Evolutionary conservation across 1,140 invertebrate species (phyloP).

Genomic region (Drosophila repleta): DNA sequence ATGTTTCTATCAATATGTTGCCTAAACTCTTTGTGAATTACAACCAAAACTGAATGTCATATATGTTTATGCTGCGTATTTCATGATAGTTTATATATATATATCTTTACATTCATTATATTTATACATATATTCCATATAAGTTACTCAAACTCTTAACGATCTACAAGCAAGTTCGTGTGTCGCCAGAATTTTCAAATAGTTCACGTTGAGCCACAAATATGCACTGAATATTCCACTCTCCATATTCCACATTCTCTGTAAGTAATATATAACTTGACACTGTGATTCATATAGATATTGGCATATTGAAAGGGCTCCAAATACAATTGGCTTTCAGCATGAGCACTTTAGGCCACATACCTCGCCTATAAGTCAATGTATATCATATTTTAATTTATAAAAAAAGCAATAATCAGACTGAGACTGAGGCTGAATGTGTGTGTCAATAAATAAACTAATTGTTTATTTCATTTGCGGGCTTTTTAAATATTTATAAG

Average conservation of each 20-base stretch:
- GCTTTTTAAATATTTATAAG: slow-evolving; percentile 57
- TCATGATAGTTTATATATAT: too few relatives aligned
- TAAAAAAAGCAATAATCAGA: neutral
- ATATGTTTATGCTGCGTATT: too few relatives aligned
- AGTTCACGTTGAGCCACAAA: neutral
- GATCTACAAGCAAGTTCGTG: too few relatives aligned
- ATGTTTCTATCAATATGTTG: too few relatives aligned
- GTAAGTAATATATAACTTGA: slow-evolving; percentile 1
- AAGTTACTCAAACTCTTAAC: too few relatives aligned
- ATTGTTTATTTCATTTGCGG: slow-evolving; percentile 54
- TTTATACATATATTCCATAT: too few relatives aligned
- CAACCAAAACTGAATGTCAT: neutral
- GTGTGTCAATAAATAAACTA: slow-evolving; percentile 56
- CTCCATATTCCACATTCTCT: neutral
- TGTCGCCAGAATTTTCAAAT: slow-evolving; percentile 8
- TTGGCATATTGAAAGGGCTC: slow-evolving; percentile 25
- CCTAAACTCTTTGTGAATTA: neutral
- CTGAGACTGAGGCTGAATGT: neutral
- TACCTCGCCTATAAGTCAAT: slow-evolving; percentile 28
- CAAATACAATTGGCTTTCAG: slow-evolving; percentile 32
- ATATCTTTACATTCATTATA: too few relatives aligned
- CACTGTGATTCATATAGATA: slow-evolving; percentile 12
- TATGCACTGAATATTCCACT: slow-evolving; percentile 1
- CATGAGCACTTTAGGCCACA: slow-evolving; percentile 30
- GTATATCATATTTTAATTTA: slow-evolving; percentile 9